phyloP scores from a whole-genome alignment of 2,888 invertebrate genomes.

The Blastobasis adustella region DNA sequence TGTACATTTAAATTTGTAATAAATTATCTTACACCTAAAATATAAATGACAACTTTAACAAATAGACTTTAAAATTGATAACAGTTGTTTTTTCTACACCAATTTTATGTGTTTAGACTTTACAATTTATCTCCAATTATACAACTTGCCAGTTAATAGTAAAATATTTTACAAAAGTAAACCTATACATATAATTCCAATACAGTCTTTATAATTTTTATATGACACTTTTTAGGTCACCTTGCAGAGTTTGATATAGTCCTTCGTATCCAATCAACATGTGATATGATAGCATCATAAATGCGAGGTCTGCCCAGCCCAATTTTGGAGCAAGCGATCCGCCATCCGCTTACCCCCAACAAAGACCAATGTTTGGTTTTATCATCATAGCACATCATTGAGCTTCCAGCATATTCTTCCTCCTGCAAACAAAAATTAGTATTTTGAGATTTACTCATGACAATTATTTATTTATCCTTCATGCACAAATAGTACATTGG shows the following conservation, averaged over 20 bases:
- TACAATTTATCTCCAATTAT: too few relatives aligned
- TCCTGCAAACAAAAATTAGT: conserved; percentile 71
- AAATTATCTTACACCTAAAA: conserved; percentile 16
- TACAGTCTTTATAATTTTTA: conserved; percentile 40
- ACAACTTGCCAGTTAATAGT: too few relatives aligned
- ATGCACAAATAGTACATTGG: too few relatives aligned
- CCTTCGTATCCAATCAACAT: conserved; percentile 89
- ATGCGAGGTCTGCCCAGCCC: conserved; percentile 86
- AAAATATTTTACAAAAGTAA: conserved; percentile 7
- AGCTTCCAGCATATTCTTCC: conserved; percentile 91
- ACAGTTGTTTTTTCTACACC: too few relatives aligned
- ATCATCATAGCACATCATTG: conserved; percentile 85
- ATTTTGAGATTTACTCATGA: too few relatives aligned
- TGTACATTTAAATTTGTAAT: conserved; percentile 17
- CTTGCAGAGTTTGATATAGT: conserved; percentile 77
- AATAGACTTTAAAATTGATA: too few relatives aligned
- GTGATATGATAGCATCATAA: conserved; percentile 88
- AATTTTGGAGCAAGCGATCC: conserved; percentile 87
- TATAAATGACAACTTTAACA: not conserved
- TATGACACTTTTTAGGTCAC: conserved; percentile 34
- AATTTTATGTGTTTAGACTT: too few relatives aligned
- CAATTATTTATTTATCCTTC: too few relatives aligned
- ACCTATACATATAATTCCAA: conserved; percentile 17
- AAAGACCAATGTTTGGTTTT: conserved; percentile 85
- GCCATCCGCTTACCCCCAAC: conserved; percentile 88